Conservation (phyloP, 2,888 invertebrate species). For the Orthosia gracilis region DNA sequence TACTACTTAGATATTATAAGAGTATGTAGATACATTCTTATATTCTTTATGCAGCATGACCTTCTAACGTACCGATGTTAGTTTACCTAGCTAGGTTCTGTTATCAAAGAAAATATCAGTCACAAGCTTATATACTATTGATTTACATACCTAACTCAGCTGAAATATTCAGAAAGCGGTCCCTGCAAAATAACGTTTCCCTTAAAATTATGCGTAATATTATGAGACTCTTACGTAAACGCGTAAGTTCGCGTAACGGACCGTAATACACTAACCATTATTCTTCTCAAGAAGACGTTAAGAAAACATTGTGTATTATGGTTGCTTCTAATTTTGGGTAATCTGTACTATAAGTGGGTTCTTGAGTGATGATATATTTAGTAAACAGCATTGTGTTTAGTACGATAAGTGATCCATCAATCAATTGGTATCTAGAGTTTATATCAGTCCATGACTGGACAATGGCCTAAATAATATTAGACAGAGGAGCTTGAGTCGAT, state of each 20-base stretch:
- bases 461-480: neutral
- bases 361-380: slow-evolving; percentile 48
- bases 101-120: neutral
- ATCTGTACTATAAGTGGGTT: slow-evolving; percentile 16
- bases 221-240: slow-evolving; percentile 26
- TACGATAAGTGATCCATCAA: slow-evolving; percentile 44
- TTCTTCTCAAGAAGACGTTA: slow-evolving; percentile 28
- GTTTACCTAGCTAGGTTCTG: neutral
- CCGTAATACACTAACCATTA: slow-evolving; percentile 36
- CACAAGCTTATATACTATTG: neutral
- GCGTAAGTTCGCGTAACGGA: slow-evolving; percentile 27
- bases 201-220: slow-evolving; percentile 33
- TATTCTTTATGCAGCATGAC: neutral
- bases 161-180: slow-evolving; percentile 35
- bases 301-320: slow-evolving; percentile 17
- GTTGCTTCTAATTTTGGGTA: slow-evolving; percentile 30
- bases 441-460: slow-evolving; percentile 18
- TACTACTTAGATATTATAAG: too few relatives aligned
- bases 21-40: too few relatives aligned
- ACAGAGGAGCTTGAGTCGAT: too few relatives aligned
- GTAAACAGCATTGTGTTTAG: slow-evolving; percentile 32
- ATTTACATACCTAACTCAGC: slow-evolving; percentile 16
- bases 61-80: neutral
- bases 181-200: slow-evolving; percentile 10
- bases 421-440: slow-evolving; percentile 29